Conservation (phyloP, 2,113 vertebrate genomes). For the Podiceps cristatus region DNA sequence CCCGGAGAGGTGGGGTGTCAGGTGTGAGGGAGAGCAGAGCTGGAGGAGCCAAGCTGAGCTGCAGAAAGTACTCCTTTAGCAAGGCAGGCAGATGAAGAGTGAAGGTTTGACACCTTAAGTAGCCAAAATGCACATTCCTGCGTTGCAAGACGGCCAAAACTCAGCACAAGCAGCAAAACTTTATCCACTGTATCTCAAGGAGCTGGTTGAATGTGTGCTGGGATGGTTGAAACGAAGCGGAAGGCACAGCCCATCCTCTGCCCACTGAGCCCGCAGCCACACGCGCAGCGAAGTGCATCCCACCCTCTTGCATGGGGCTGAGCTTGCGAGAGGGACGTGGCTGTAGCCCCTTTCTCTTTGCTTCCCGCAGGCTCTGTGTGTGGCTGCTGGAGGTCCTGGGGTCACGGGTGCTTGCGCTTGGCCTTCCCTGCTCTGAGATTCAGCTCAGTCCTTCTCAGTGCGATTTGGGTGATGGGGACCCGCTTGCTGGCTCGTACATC, state of each 20-base stretch:
- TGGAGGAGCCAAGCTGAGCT: not conserved
- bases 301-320: not conserved
- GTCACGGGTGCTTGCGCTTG: not conserved
- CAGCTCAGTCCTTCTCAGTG: not conserved
- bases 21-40: not conserved
- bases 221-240: not conserved
- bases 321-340: not conserved
- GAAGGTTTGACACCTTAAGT: not conserved
- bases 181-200: fast-evolving
- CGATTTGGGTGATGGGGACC: not conserved
- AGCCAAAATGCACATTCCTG: not conserved
- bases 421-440: not conserved
- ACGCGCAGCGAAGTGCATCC: not conserved
- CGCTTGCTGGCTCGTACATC: not conserved
- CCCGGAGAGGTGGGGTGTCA: not conserved
- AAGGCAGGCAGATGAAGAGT: not conserved
- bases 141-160: not conserved
- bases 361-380: fast-evolving
- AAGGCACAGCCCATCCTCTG: not conserved
- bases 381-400: not conserved
- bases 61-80: not conserved
- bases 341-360: no score
- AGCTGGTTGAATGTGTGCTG: not conserved
- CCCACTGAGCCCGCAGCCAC: not conserved
- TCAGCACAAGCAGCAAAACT: not conserved